These are phyloP conservation scores for Trogon melanurus DNA, from an alignment of 2,113 vertebrate genomes.

Conservation along the genomic window DNA sequence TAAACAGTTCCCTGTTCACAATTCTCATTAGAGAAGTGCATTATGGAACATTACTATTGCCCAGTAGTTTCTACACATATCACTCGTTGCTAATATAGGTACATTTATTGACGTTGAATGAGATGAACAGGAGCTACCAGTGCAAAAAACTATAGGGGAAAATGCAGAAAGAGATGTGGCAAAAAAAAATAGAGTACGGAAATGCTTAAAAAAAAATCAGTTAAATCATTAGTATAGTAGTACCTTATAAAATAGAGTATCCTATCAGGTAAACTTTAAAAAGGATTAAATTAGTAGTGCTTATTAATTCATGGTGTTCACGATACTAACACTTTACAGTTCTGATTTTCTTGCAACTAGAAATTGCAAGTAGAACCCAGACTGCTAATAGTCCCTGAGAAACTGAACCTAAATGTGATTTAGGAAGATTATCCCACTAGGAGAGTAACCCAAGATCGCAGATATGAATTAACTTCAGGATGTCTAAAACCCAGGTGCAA, in stretches of 20 bases:
- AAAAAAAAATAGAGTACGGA: neutral
- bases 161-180: neutral
- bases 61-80: neutral
- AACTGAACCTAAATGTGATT: neutral
- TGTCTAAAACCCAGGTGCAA: neutral
- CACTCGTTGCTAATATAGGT: neutral
- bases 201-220: neutral
- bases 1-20: neutral
- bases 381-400: neutral
- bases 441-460: neutral
- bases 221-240: neutral
- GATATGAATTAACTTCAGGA: neutral
- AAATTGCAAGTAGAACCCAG: neutral
- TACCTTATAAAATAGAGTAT: neutral
- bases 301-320: neutral
- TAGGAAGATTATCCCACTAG: constrained; percentile 30
- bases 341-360: neutral
- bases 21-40: neutral
- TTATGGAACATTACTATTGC: neutral
- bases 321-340: neutral
- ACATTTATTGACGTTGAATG: neutral
- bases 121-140: neutral
- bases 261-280: neutral
- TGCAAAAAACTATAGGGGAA: neutral
- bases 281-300: neutral